Evolutionary conservation across 1,140 invertebrate species (phyloP).

Genomic region (Neodiprion pinetum): DNA sequence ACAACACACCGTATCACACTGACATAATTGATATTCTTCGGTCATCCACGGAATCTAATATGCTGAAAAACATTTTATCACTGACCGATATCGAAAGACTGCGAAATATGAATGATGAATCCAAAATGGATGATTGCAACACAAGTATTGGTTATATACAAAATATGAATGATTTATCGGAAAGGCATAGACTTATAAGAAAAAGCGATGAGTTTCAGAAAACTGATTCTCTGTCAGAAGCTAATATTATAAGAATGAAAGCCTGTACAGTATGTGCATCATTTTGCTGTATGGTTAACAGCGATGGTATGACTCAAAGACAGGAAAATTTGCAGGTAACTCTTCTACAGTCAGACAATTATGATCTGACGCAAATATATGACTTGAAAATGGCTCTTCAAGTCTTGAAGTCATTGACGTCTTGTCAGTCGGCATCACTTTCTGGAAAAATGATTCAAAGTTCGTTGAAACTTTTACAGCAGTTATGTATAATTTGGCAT

Average conservation of each 20-base stretch:
- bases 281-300: constrained; percentile 34
- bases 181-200: neutral
- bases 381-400: constrained; percentile 36
- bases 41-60: constrained; percentile 23
- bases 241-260: constrained; percentile 31
- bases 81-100: neutral
- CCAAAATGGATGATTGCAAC: neutral
- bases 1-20: constrained; percentile 30
- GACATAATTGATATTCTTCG: constrained; percentile 39
- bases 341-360: constrained; percentile 38
- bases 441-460: constrained; percentile 22
- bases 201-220: constrained; percentile 4
- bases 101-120: neutral
- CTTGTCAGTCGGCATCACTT: constrained; percentile 24
- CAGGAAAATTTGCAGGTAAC: constrained; percentile 38
- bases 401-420: constrained; percentile 34
- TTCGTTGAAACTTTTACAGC: constrained; percentile 30
- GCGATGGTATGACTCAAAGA: constrained; percentile 24
- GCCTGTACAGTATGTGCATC: constrained; percentile 30
- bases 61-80: constrained; percentile 38
- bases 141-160: neutral
- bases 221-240: constrained; percentile 15
- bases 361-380: constrained; percentile 27
- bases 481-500: constrained; percentile 32
- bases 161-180: neutral